Conservation (phyloP, 1,140 invertebrate species). For the Macrotrachela quadricornifera region DNA sequence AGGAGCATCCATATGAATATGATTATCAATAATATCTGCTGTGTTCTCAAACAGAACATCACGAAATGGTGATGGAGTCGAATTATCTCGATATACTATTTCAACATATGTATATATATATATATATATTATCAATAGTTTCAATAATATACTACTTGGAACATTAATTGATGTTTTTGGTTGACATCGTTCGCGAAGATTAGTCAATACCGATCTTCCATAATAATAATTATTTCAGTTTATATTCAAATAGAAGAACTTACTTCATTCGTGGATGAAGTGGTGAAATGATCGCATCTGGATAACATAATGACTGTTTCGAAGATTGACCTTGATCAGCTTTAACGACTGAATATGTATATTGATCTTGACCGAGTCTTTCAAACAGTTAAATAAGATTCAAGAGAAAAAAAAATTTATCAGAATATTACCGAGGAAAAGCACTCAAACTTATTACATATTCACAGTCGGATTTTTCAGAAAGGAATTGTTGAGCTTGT, state of each 20-base stretch:
- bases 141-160: conserved; percentile 31
- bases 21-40: conserved; percentile 15
- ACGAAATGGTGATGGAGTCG: conserved; percentile 48
- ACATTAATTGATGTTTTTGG: conserved; percentile 89
- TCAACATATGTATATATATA: not conserved
- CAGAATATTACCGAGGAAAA: conserved; percentile 46
- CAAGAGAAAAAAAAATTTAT: too few relatives aligned
- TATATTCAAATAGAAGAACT: too few relatives aligned
- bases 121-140: not conserved
- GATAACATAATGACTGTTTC: conserved; percentile 41
- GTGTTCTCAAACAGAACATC: not conserved
- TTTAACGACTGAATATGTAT: too few relatives aligned
- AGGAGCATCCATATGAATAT: conserved; percentile 33
- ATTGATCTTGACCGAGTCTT: too few relatives aligned
- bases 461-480: conserved; percentile 42
- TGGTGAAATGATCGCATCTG: conserved; percentile 71
- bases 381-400: too few relatives aligned
- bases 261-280: conserved; percentile 69
- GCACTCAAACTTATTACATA: conserved; percentile 65
- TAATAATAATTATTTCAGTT: too few relatives aligned
- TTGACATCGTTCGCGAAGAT: conserved; percentile 61
- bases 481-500: conserved; percentile 55
- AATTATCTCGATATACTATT: conserved; percentile 59
- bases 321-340: too few relatives aligned
- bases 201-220: too few relatives aligned